Conservation (phyloP, 2,797 vertebrate species). For the Pogoniulus pusillus region DNA sequence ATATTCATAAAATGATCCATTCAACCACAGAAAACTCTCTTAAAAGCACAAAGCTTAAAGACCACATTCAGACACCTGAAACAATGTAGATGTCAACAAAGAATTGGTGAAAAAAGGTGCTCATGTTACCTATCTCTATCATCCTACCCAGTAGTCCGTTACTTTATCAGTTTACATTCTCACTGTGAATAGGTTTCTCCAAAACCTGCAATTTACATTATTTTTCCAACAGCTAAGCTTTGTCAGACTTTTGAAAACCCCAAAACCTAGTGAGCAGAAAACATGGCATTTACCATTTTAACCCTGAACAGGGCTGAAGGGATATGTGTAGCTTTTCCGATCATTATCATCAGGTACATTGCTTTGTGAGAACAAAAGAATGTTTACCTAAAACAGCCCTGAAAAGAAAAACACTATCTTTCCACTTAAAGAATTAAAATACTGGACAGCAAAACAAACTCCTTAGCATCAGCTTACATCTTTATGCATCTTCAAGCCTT, state of each 20-base stretch:
- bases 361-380: not conserved
- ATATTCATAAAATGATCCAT: not conserved
- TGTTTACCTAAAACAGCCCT: not conserved
- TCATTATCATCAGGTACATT: fast-evolving
- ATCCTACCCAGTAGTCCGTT: not conserved
- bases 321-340: not conserved
- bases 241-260: not conserved
- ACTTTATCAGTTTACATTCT: not conserved
- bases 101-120: not conserved
- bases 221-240: not conserved
- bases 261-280: not conserved
- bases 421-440: not conserved
- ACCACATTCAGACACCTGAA: not conserved
- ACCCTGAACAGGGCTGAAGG: not conserved
- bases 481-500: not conserved
- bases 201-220: not conserved
- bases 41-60: not conserved
- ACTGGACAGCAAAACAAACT: not conserved
- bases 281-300: not conserved
- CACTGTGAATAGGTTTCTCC: not conserved
- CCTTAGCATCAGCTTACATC: not conserved
- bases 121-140: not conserved
- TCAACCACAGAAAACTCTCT: not conserved
- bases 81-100: not conserved
- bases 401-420: not conserved